Conservation (phyloP, 2,113 vertebrate species). For the Scatophagus argus region DNA sequence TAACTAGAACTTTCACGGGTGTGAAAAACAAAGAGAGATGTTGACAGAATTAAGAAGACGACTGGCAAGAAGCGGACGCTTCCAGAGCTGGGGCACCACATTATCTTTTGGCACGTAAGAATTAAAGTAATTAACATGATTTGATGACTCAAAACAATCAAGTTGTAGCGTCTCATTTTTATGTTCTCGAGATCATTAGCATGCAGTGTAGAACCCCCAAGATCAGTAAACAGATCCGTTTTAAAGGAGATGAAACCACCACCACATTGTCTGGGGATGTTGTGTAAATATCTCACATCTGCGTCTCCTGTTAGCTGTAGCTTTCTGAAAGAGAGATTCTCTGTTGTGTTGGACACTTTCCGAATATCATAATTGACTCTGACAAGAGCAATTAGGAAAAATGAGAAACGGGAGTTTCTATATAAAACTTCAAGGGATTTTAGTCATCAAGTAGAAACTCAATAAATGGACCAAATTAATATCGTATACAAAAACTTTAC, state of each 20-base stretch:
- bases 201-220: background rate
- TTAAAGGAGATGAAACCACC: background rate
- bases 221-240: background rate
- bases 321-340: background rate
- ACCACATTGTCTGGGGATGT: background rate
- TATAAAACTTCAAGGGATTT: background rate
- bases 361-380: background rate
- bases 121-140: slow-evolving; percentile 37
- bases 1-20: background rate
- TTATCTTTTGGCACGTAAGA: slow-evolving; percentile 19
- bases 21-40: background rate
- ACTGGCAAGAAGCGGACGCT: background rate
- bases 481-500: background rate
- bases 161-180: slow-evolving; percentile 19
- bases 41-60: background rate
- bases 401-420: background rate
- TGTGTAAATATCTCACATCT: slow-evolving; percentile 3
- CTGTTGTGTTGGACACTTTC: background rate
- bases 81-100: background rate
- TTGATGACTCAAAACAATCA: slow-evolving; percentile 44
- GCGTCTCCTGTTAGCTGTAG: background rate
- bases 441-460: background rate
- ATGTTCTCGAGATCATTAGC: slow-evolving; percentile 7
- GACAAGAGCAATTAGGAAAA: background rate
- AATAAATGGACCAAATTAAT: background rate